Base-by-base conservation (phyloP, 2,888 invertebrate species). In the Drosophila pseudotakahashii region DNA sequence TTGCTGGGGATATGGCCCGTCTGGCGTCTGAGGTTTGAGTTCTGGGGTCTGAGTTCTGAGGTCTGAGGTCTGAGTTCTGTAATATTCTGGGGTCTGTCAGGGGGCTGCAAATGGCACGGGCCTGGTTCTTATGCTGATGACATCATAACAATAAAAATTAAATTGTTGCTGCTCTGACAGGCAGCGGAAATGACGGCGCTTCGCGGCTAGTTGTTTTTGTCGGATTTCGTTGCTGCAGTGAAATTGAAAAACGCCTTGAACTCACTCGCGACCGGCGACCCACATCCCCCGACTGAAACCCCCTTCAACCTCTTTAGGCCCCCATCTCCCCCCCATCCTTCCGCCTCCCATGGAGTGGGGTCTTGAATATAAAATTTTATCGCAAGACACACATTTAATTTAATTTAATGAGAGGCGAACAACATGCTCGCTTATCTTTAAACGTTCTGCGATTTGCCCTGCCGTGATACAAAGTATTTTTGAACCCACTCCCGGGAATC, bases 71-170 rank as follows among this genome's bases (percentile, higher is more conserved):
- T 57, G 37, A 13, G 36, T n/a, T 48, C n/a, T 14, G 30, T 9
- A 32, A n/a, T 11, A 30, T 23, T 39, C 39, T n/a, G 51, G 19
- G 2, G 7, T n/a, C 9, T 13, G 11, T 1, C 2, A 10, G 51
- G 14, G 34, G 34, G 32, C 67, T 64, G 64, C 66, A 64, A 67
- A 58, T 53, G 59, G 51, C 68, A 51, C 44, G 37, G 41, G 41
- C 59, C 61, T 42, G 58, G 61, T 66, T 67, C 72, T 76, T 77
- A 77, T 76, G 76, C 76, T 76, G 77, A 77, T 77, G 77, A 74
- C 71, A 77, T 77, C 70, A 77, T 77, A 77, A 77, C 76, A 76
- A 77, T 76, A 76, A 77, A 77, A 76, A 69, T 77, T 63, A 76
- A 71, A 74, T 76, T 74, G 71, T 75, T 76, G 75, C 62, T 74